phyloP scores from a whole-genome alignment of 2,888 invertebrate species.

The Miltochrista miniata region DNA sequence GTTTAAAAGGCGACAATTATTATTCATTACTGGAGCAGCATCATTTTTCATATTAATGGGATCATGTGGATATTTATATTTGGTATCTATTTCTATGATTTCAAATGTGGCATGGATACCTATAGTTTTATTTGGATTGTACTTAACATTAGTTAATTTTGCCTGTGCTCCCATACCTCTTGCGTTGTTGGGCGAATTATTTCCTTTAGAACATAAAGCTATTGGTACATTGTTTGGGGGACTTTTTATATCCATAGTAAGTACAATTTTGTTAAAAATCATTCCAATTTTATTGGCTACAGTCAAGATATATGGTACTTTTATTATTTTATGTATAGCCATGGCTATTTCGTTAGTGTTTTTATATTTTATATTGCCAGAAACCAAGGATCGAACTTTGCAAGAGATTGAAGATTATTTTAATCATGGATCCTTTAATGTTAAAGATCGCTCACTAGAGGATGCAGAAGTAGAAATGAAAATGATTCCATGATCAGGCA shows the following conservation, averaged over 20 bases:
- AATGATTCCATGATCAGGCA: constrained; percentile 14
- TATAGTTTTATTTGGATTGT: constrained; percentile 33
- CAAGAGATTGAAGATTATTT: constrained; percentile 47
- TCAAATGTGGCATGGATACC: constrained; percentile 33
- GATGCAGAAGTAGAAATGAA: constrained; percentile 15
- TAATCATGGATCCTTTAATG: constrained; percentile 27
- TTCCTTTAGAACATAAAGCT: constrained; percentile 42
- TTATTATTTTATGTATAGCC: constrained; percentile 36
- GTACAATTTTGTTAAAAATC: constrained; percentile 27
- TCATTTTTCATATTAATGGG: constrained; percentile 30
- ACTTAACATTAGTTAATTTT: constrained; percentile 39
- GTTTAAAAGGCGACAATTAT: constrained; percentile 38
- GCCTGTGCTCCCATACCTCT: constrained; percentile 44
- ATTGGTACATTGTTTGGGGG: constrained; percentile 35
- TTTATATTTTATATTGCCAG: constrained; percentile 42
- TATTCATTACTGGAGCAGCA: constrained; percentile 43
- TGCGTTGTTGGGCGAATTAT: constrained; percentile 44
- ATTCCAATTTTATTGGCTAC: constrained; percentile 30
- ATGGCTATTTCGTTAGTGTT: constrained; percentile 32
- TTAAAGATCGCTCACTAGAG: constrained; percentile 6
- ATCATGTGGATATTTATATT: constrained; percentile 35
- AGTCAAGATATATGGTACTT: constrained; percentile 45
- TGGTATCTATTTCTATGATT: constrained; percentile 24
- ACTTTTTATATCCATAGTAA: constrained; percentile 23
- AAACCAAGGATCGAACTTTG: constrained; percentile 46